phyloP scores from a whole-genome alignment of 2,113 vertebrate genomes.

The Myrmecophaga tridactyla region DNA sequence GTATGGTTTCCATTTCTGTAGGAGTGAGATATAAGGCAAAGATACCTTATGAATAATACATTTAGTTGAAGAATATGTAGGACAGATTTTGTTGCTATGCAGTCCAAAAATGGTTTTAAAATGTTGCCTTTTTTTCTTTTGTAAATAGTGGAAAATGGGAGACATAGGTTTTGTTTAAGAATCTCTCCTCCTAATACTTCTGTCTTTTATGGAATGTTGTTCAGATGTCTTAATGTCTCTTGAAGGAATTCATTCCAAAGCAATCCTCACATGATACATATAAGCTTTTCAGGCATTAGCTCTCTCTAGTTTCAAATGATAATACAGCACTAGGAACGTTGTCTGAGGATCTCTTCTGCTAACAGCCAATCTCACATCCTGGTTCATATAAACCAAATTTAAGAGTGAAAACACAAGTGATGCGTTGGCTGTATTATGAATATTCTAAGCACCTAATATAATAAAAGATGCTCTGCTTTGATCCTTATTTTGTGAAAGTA shows the following conservation, averaged over 20 bases:
- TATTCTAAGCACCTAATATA: constrained; percentile 12
- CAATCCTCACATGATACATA: neutral
- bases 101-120: neutral
- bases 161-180: neutral
- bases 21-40: neutral
- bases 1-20: constrained; percentile 2
- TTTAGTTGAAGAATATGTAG: neutral
- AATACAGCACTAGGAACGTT: constrained; percentile 22
- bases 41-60: neutral
- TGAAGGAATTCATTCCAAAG: constrained; percentile 34
- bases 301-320: constrained; percentile 11
- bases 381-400: constrained; percentile 48
- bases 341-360: constrained; percentile 36
- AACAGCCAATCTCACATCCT: constrained; percentile 27
- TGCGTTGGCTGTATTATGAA: constrained; percentile 21
- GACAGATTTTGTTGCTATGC: neutral
- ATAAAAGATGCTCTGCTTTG: neutral
- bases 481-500: neutral
- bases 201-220: constrained; percentile 31
- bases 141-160: neutral
- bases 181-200: neutral
- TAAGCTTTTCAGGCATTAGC: constrained; percentile 6
- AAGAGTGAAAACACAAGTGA: constrained; percentile 30
- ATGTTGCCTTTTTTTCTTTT: neutral
- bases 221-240: neutral